Conservation (phyloP, 2,113 vertebrate species). For the Rhinichthys klamathensis region DNA sequence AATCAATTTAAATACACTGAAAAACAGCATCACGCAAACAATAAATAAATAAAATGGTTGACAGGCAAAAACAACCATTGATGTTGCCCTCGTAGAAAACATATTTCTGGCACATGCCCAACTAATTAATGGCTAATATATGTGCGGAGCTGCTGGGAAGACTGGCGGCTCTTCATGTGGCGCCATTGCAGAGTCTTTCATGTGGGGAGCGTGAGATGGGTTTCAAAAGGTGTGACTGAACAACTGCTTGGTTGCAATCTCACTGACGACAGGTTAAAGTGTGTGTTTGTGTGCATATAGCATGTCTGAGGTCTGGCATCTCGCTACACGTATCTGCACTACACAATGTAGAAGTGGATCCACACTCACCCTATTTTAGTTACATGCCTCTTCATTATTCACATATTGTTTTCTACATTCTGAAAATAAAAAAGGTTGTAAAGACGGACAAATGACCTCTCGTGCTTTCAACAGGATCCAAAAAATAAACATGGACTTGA, state of each 20-base stretch:
- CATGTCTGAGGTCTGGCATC: conserved; percentile 25
- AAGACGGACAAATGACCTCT: conserved; percentile 7
- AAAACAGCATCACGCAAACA: background rate
- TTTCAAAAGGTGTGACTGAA: conserved; percentile 29
- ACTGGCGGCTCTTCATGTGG: conserved; percentile 24
- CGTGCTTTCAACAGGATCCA: background rate
- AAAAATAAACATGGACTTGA: conserved; percentile 15
- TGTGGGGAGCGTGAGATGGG: conserved; percentile 33
- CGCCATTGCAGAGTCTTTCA: conserved; percentile 48
- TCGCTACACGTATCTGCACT: background rate
- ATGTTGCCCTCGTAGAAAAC: conserved; percentile 3
- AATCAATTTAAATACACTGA: background rate
- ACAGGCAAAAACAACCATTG: conserved; percentile 34
- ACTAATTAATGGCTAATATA: conserved; percentile 53
- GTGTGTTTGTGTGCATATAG: conserved; percentile 12
- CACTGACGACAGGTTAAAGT: conserved; percentile 22
- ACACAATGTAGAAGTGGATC: background rate
- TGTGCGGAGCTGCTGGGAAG: conserved; percentile 10
- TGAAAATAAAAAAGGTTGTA: background rate
- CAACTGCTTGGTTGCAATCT: background rate
- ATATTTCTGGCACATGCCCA: conserved; percentile 34
- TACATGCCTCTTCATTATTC: conserved; percentile 3
- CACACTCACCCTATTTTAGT: background rate
- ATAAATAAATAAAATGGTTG: background rate
- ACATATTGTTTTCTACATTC: background rate